Evolutionary conservation across 2,797 vertebrate species (phyloP).

Genomic region (Phataginus tetradactyla): DNA sequence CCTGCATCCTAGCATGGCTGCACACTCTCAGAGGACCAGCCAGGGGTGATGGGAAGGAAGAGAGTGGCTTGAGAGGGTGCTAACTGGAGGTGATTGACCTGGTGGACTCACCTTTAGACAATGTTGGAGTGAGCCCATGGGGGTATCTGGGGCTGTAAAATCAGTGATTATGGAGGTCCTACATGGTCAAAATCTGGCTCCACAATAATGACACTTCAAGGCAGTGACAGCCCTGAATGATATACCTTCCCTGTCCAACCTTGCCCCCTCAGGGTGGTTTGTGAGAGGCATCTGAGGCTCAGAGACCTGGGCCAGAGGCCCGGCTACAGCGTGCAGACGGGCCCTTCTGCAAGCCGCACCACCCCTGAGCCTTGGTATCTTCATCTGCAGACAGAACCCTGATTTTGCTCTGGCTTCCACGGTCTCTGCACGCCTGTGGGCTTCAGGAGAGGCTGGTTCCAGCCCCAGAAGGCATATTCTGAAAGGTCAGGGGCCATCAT

Average conservation of each 20-base stretch:
- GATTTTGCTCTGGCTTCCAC: background rate
- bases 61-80: fast-evolving
- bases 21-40: background rate
- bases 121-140: background rate
- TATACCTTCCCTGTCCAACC: background rate
- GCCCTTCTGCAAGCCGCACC: background rate
- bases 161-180: background rate
- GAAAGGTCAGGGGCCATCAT: background rate
- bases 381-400: background rate
- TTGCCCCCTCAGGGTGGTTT: background rate
- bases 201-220: too few species aligned
- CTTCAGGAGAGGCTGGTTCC: background rate
- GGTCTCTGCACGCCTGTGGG: background rate
- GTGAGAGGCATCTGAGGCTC: background rate
- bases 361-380: background rate
- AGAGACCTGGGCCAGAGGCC: background rate
- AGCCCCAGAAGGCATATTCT: background rate
- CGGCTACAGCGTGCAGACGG: background rate
- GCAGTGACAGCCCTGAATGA: too few species aligned
- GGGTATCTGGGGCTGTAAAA: background rate
- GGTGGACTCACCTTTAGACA: background rate
- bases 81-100: too few species aligned
- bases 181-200: background rate
- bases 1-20: background rate
- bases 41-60: background rate